Evolutionary conservation across 2,888 invertebrate species (phyloP), one percentile per base, ranked within the genome.

Genomic region (Caenorhabditis panamensis): DNA sequence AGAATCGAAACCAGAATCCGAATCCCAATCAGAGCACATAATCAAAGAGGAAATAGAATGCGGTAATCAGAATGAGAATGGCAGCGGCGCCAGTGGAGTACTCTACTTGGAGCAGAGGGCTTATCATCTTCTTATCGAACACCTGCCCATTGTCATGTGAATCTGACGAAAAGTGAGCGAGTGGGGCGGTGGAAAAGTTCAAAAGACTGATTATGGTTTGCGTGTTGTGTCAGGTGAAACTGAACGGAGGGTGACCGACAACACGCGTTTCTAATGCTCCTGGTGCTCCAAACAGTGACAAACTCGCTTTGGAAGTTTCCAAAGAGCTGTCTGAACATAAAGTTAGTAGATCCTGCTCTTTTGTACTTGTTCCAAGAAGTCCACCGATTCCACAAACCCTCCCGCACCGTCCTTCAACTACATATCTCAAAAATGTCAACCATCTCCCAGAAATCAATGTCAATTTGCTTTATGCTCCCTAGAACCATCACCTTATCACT

Each of bases 81-180:
- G 54, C n/a, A n/a, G n/a, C n/a, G n/a, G 13, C 44, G 41, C 11
- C 24, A 47, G 18, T 53, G 53, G 37, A 44, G 41, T 54, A 61
- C 63, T 49, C 44, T 3, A 44, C 44, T 36, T 36, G 36, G 36
- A 36, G 36, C 13, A 20, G 18, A n/a, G 28, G 16, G 54, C 54
- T 54, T 54, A 54, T 54, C 54, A 51, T 2, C 18, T 36, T n/a
- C 58, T 73, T 66, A 73, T 73, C 66, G 58, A 59, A 66, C 58
- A 13, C 41, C 41, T 54, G 13, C 16, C 31, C 16, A 56, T 36
- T 66, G 73, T 73, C 73, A 73, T 66, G 73, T 73, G 73, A 73
- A 66, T 73, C 41, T 49, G 73, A 64, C 28, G 71, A 63, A 71
- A 62, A 62, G 20, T 36, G 71, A 62, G n/a, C 6, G 37, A 58